Evolutionary conservation across 2,888 invertebrate species (phyloP).

Genomic region (Nomada fucata): DNA sequence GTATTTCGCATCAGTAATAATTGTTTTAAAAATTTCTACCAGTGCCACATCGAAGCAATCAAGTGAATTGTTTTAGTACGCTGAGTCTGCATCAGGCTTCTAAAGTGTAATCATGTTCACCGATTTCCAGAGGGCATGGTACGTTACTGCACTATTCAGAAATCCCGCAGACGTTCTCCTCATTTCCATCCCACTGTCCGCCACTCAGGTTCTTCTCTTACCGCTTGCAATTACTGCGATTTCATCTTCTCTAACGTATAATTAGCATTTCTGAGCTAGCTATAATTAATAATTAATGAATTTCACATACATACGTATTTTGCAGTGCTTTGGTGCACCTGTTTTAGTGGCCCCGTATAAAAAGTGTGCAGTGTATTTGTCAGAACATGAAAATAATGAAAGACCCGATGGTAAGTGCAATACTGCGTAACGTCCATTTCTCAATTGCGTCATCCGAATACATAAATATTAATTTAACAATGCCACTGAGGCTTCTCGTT

Average conservation of each 20-base stretch:
- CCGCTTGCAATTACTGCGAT: conserved; percentile 53
- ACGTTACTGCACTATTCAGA: conserved; percentile 49
- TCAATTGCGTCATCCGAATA: too few relatives aligned
- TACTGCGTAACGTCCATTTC: too few relatives aligned
- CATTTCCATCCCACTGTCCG: neutral
- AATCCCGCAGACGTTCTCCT: conserved; percentile 37
- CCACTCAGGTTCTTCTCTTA: conserved; percentile 6
- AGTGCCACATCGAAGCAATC: conserved; percentile 70
- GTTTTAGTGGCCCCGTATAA: too few relatives aligned
- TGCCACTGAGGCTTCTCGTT: too few relatives aligned
- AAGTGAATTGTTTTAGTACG: conserved; percentile 70
- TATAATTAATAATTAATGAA: conserved; percentile 52
- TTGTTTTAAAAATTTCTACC: conserved; percentile 63
- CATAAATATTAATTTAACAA: too few relatives aligned
- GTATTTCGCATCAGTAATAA: too few relatives aligned
- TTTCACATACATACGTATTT: neutral
- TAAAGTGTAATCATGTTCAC: conserved; percentile 57
- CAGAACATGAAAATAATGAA: too few relatives aligned
- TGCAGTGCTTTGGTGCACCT: too few relatives aligned
- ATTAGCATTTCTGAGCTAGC: conserved; percentile 34
- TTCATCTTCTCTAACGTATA: conserved; percentile 44
- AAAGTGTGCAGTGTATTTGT: too few relatives aligned
- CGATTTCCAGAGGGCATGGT: conserved; percentile 35
- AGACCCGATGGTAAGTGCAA: too few relatives aligned
- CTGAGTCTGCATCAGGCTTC: conserved; percentile 50